phyloP scores from a whole-genome alignment of 2,797 vertebrate species.

The Scolopax bukidnonensis region DNA sequence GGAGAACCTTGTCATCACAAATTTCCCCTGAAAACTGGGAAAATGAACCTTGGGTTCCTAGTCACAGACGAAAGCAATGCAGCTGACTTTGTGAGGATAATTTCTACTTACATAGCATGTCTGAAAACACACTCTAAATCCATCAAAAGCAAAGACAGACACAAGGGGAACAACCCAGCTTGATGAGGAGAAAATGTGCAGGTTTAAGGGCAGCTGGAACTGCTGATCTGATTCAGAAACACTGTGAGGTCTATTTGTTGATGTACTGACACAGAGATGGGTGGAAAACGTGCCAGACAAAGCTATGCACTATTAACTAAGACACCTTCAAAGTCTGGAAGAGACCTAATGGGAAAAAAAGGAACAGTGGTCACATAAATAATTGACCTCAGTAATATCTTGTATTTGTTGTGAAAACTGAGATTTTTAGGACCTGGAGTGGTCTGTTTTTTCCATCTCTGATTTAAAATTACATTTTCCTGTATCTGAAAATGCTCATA shows the following conservation, averaged over 20 bases:
- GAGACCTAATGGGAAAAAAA: neutral
- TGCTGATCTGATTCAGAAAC: neutral
- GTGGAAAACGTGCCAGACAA: neutral
- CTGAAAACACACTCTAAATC: neutral
- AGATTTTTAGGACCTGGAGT: neutral
- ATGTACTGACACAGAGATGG: neutral
- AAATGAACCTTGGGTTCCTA: neutral
- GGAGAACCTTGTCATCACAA: neutral
- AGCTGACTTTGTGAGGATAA: neutral
- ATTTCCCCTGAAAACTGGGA: neutral
- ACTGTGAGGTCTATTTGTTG: neutral
- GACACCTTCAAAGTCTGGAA: neutral
- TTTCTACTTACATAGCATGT: neutral
- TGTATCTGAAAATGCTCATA: neutral
- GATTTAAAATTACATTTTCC: neutral
- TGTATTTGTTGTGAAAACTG: neutral
- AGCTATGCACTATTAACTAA: neutral
- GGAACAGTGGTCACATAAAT: neutral
- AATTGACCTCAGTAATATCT: neutral
- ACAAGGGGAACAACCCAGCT: neutral
- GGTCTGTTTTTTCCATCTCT: neutral
- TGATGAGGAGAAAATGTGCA: neutral
- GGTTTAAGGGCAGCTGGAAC: neutral
- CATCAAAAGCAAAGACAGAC: neutral
- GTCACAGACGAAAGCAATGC: neutral